A percentile compares a stretch with the other conserved stretches of the same genome.
Evolutionary conservation across 1,140 invertebrate species (phyloP).

Genomic region (Cydia splendana): DNA sequence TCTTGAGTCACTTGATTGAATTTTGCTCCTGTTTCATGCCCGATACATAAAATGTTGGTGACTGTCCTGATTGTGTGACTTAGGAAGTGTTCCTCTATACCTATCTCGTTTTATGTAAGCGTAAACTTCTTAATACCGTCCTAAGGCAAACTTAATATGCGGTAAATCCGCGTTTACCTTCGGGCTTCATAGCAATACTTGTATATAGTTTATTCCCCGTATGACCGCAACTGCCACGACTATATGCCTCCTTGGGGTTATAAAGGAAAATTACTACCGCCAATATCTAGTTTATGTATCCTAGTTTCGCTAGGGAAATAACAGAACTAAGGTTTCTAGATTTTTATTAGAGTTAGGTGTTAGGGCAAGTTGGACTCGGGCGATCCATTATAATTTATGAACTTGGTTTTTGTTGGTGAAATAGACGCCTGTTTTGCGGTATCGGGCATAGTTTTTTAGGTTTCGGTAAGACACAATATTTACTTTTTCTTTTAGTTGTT

Average conservation of each 20-base stretch:
- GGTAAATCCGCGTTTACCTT: not conserved
- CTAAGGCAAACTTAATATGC: not conserved
- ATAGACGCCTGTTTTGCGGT: too few relatives aligned
- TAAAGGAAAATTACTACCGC: conserved; percentile 10
- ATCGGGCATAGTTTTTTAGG: too few relatives aligned
- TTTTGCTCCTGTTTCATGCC: too few relatives aligned
- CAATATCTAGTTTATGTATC: conserved; percentile 24
- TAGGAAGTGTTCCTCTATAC: not conserved
- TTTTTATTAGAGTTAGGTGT: not conserved
- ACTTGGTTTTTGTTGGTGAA: too few relatives aligned
- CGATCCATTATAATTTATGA: too few relatives aligned
- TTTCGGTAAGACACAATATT: too few relatives aligned
- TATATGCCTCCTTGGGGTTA: conserved; percentile 15
- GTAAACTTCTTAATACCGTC: not conserved
- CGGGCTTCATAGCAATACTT: not conserved
- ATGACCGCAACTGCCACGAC: not conserved
- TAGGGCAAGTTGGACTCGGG: too few relatives aligned
- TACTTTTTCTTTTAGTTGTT: too few relatives aligned
- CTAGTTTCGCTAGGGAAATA: conserved; percentile 21
- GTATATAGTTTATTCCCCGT: conserved; percentile 2
- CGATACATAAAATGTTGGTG: not conserved
- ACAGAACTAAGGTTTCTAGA: not conserved
- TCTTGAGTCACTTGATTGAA: too few relatives aligned
- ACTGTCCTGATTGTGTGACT: not conserved
- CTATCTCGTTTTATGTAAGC: not conserved